Evolutionary conservation across 2,888 invertebrate genomes (phyloP), one percentile per base, ranked within the genome.

Genomic region (Agrotis puta): DNA sequence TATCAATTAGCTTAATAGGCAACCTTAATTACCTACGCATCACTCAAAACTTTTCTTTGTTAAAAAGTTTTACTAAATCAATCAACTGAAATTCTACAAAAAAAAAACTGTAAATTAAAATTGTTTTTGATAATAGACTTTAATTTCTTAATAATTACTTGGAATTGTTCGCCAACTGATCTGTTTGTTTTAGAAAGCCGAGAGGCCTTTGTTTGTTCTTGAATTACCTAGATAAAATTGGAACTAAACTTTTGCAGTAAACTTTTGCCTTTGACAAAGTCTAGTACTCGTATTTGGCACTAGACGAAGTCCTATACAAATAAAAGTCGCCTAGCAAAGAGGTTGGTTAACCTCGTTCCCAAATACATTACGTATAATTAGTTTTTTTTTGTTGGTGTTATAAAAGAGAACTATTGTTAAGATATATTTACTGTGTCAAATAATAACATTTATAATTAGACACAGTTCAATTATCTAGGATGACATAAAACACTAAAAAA

Each of bases 81-180:
- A 65, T 61, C 33, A 48, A 62, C 43, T 20, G 3, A 22, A 70
- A 75, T 59, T 61, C 16, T n/a, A n/a, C n/a, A n/a, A 16, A n/a
- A 43, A 67, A 58, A 48, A 64, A 39, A 7, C 22, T 16, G 24
- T 16, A 27, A 80, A 58, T 69, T 20, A 45, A 53, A 75, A 65
- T 48, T 50, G 45, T 66, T 43, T 61, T 27, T 43, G n/a, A 14
- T 73, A 78, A 66, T 67, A 14, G 66, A 78, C 66, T 74, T 78
- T 47, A 73, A 82, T 69, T 78, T 64, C 69, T 74, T 62, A 61
- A 58, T 82, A 64, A 83, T 70, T 64, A 64, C 64, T 83, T 63
- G 5, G n/a, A 27, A 57, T 71, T 73, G 76, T 74, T 70, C 58
- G 45, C 18, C 13, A 27, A 33, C 62, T 64, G 59, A 69, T 68